Evolutionary conservation across 2,113 vertebrate species (phyloP), one percentile per base, ranked within the genome.

Genomic region (Pseudorasbora parva): DNA sequence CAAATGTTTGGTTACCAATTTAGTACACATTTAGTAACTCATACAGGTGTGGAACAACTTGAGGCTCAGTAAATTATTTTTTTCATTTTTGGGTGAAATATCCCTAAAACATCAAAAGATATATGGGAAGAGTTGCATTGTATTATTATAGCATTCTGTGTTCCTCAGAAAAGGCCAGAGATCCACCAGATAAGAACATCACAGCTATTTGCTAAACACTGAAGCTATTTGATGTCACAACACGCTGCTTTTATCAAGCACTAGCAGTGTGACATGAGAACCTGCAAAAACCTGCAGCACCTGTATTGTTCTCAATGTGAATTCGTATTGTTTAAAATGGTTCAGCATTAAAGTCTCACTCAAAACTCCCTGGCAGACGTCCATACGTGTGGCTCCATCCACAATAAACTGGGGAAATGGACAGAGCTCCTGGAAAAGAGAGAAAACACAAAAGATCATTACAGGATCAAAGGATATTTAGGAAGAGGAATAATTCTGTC

Each of bases 351-450:
- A 54, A 62, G 60, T 19, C 92, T 92, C 79, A 64, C 90, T 84
- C 57, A 94, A 88, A 23, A 25, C 12, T 10, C 93, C 92, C 66
- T 94, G 93, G 81, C 88, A 5, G 33, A 93, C 15, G 30, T 93
- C 93, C 82, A 89, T 82, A 9, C 83, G 85, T 14, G 90, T 82
- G 10, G 89, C 87, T 81, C 88, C 89, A 27, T 88, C 83, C 3
- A 89, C 78, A 0, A 92, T 91, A 85, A 94, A 93, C 85, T 90
- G 84, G 25, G 93, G 91, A 0, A 85, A 88, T 0, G 57, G 0
- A 62, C 91, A 94, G 49, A 94, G 78, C 19, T 94, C 94, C 94
- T 95, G 64, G 2, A 56, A 66, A 30, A 64, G 4, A 66, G 23
- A 30, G 15, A 27, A 45, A 15, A 19, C 19, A 37, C 8, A 10